Conservation (phyloP, 2,797 vertebrate species). For the Okamejei kenojei region DNA sequence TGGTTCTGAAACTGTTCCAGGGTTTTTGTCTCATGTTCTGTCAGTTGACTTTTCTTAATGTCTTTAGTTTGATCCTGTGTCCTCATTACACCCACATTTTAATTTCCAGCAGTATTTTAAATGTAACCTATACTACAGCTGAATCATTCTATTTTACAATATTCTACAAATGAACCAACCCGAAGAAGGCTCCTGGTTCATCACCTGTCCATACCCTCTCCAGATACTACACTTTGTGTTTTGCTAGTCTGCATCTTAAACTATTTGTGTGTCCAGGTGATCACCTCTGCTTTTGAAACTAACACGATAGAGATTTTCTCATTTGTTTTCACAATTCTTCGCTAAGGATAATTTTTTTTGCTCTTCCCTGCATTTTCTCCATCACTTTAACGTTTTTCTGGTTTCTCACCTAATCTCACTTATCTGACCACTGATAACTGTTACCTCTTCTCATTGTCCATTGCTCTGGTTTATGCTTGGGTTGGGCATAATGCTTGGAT, state of each 20-base stretch:
- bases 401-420: background rate
- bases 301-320: background rate
- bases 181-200: no score
- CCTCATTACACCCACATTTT: background rate
- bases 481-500: background rate
- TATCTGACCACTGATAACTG: background rate
- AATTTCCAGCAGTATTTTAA: background rate
- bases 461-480: background rate
- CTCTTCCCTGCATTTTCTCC: background rate
- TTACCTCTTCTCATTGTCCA: background rate
- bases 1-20: background rate
- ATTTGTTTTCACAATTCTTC: background rate
- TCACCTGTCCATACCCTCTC: no score
- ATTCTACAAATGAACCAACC: no score
- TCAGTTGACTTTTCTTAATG: background rate
- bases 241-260: background rate
- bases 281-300: background rate
- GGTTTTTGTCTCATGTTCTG: background rate
- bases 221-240: no score
- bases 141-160: background rate
- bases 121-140: background rate
- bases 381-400: background rate
- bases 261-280: background rate
- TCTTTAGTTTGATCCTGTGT: background rate
- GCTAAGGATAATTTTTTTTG: background rate